Percentiles rank a stretch among this genome's conserved stretches.
phyloP scores from a whole-genome alignment of 2,797 vertebrate genomes.

The Taenioides sp. region DNA sequence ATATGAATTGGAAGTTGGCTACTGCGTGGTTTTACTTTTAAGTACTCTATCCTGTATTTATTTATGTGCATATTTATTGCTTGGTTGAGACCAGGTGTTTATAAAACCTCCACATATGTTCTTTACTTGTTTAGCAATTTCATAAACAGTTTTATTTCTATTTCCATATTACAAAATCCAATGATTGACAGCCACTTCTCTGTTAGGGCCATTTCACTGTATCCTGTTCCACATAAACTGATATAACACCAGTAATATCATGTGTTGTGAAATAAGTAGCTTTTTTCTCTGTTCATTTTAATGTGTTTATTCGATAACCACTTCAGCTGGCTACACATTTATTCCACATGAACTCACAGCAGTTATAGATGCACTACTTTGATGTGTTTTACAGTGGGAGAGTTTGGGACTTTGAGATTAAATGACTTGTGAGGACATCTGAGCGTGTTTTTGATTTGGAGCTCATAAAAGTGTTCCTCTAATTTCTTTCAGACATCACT shows the following conservation, averaged over 20 bases:
- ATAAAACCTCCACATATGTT: background rate
- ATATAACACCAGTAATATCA: background rate
- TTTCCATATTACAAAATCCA: background rate
- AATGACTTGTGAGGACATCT: conserved; percentile 19
- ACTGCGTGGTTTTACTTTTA: background rate
- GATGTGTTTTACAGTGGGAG: conserved; percentile 48
- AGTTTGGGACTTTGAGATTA: conserved; percentile 56
- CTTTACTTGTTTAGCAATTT: background rate
- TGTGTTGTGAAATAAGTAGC: conserved; percentile 5
- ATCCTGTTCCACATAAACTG: background rate
- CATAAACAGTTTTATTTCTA: background rate
- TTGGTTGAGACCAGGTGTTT: background rate
- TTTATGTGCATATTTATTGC: background rate
- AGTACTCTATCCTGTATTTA: background rate
- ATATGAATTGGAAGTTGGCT: background rate
- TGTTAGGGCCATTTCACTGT: background rate
- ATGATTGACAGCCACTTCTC: background rate
- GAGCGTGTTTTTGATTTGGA: conserved; percentile 44
- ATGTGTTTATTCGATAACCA: conserved; percentile 18
- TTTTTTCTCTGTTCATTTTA: conserved; percentile 15
- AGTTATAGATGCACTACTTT: conserved; percentile 45
- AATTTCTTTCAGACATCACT: conserved; percentile 82
- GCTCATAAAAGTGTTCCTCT: conserved; percentile 54
- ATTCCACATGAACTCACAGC: conserved; percentile 23
- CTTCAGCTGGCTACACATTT: conserved; percentile 29